Conservation (phyloP, 1,140 invertebrate genomes). For the Muscidifurax raptorellus region DNA sequence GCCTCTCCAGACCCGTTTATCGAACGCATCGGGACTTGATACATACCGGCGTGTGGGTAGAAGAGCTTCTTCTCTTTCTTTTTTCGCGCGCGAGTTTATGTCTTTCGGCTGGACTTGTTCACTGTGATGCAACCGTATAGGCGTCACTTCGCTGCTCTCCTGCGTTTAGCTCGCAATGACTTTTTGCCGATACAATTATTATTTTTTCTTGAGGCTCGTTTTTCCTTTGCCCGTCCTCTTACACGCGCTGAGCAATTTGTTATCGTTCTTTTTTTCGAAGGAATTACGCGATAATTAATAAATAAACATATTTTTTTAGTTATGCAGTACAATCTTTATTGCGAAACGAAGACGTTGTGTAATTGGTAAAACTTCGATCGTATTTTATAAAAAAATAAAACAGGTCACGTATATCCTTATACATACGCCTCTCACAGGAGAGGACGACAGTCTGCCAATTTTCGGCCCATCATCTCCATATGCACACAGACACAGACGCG, state of each 20-base stretch:
- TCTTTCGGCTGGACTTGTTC: no score
- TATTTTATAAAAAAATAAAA: no score
- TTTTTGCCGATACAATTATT: neutral
- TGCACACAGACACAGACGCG: neutral
- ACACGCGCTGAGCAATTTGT: no score
- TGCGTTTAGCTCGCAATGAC: neutral
- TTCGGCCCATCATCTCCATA: constrained; percentile 1
- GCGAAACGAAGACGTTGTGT: neutral
- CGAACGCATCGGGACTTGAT: constrained; percentile 55
- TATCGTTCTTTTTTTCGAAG: no score
- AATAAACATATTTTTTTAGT: no score
- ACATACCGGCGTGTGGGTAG: constrained; percentile 42
- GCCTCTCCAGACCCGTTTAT: constrained; percentile 60
- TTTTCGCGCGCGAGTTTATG: neutral
- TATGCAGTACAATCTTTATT: no score
- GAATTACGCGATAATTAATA: no score
- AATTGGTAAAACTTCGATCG: neutral
- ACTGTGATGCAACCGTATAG: no score
- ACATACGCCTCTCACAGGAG: neutral
- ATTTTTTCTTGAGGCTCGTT: neutral
- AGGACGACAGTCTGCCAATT: neutral
- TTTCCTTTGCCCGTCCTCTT: no score
- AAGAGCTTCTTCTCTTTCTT: neutral
- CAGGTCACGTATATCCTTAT: no score
- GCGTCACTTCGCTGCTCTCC: no score